These are phyloP conservation scores for Hyperoplus immaculatus DNA, from an alignment of 2,797 vertebrate genomes.

Conservation along the genomic window DNA sequence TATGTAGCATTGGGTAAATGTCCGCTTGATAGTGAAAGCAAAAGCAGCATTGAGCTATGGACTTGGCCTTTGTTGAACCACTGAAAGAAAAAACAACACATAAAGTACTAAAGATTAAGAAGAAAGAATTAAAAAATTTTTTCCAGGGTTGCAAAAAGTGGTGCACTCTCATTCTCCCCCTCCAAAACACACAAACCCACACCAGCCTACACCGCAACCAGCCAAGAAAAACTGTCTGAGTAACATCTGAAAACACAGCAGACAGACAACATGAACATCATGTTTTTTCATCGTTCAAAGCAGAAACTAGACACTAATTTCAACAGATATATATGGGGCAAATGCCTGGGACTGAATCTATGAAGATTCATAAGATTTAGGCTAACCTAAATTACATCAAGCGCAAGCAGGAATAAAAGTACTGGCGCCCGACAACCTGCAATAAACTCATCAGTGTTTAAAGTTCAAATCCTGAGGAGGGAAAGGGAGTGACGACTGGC, in stretches of 20 bases:
- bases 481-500: conserved; percentile 58
- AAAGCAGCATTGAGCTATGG: background rate
- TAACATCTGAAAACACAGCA: conserved; percentile 12
- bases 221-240: conserved; percentile 59
- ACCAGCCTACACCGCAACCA: conserved; percentile 2
- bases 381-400: background rate
- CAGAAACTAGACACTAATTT: conserved; percentile 34
- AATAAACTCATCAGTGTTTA: conserved; percentile 27
- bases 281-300: conserved; percentile 26
- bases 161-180: conserved; percentile 19
- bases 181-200: conserved; percentile 64
- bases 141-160: conserved; percentile 38
- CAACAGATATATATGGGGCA: background rate
- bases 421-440: conserved; percentile 11
- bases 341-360: conserved; percentile 1
- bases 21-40: conserved; percentile 1
- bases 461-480: conserved; percentile 62
- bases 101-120: conserved; percentile 21
- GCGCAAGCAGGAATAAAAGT: conserved; percentile 9
- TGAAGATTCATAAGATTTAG: background rate
- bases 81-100: conserved; percentile 12
- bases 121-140: no score
- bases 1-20: conserved; percentile 9
- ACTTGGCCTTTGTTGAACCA: background rate
- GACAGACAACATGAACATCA: conserved; percentile 28